phyloP scores from a whole-genome alignment of 2,888 invertebrate genomes.

The Lepidonotus clava region DNA sequence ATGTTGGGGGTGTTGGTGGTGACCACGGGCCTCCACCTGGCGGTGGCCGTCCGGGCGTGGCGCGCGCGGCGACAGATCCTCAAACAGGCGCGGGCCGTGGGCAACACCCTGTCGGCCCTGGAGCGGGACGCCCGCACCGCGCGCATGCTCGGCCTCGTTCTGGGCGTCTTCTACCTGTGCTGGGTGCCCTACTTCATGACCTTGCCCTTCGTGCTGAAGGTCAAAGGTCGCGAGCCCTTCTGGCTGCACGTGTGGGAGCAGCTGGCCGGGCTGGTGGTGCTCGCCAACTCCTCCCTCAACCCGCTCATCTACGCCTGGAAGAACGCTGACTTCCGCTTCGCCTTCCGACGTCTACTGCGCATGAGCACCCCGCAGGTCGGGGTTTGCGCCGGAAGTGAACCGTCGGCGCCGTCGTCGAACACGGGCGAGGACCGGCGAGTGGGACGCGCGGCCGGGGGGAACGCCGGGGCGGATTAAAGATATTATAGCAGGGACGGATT shows the following conservation, averaged over 20 bases:
- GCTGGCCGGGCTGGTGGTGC: constrained; percentile 39
- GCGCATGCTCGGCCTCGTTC: constrained; percentile 43
- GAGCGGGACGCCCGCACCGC: constrained; percentile 37
- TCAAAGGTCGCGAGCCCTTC: constrained; percentile 36
- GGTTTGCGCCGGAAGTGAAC: background rate
- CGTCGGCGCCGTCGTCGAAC: too few species aligned
- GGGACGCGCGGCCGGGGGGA: too few species aligned
- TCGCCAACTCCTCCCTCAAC: constrained; percentile 53
- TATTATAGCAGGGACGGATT: too few species aligned
- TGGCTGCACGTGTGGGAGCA: constrained; percentile 55
- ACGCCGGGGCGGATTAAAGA: too few species aligned
- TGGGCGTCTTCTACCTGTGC: constrained; percentile 55
- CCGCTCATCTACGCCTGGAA: constrained; percentile 53
- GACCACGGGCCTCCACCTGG: constrained; percentile 38
- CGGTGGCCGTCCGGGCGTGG: constrained; percentile 28
- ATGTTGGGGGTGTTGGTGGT: constrained; percentile 49
- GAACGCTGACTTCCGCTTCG: constrained; percentile 34
- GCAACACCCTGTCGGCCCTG: background rate
- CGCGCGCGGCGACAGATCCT: background rate
- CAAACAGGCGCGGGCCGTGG: constrained; percentile 21
- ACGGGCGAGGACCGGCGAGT: too few species aligned
- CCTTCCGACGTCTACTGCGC: constrained; percentile 17
- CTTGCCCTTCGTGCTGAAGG: constrained; percentile 40
- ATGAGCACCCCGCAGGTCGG: background rate
- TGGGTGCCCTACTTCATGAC: constrained; percentile 56